Evolutionary conservation across 2,797 vertebrate genomes (phyloP), one percentile per base, ranked within the genome.

Genomic region (Chlorospingus semifuscus): DNA sequence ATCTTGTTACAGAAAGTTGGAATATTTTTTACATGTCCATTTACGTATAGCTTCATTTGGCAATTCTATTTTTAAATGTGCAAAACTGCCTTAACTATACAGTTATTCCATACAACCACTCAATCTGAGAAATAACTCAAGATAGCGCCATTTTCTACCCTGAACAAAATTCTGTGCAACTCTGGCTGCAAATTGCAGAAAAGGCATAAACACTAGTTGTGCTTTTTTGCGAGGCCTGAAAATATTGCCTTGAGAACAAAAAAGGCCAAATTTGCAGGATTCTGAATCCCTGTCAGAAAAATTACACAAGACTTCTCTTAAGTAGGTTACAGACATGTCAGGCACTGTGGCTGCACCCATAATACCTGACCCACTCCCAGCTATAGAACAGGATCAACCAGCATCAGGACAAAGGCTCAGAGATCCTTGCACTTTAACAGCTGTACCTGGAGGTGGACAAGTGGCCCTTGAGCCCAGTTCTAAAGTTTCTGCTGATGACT

Each of bases 401-500:
- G 29, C 3, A 0, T 42, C 63, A 90, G 55, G 47, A 57, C 34
- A 50, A 17, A 72, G 44, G 60, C 68, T 83, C 41, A 41, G 83
- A 87, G 88, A 53, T 63, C 77, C 50, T 50, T 85, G 46, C 68
- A 66, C 81, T 66, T 85, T 39, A 87, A 34, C 47, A 89, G 78
- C 49, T 81, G 36, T 36, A 29, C 29, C n/a, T 6, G 12, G 52
- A 89, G 29, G 29, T 69, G 46, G 78, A 77, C 64, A 72, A 6
- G 3, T 57, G 63, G 72, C 42, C 66, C n/a, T 59, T 49, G 30
- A 56, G 41, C 49, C 49, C 49, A 15, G 34, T 76, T 86, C 60
- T 94, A 77, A 94, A 94, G 66, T 94, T 93, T 90, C 66, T 79
- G 34, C n/a, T 94, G 70, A 76, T 77, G 83, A 70, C 63, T 90